A percentile compares a stretch with the other conserved stretches of the same genome.
These are phyloP conservation scores for Cephus pulcher DNA, from an alignment of 2,888 invertebrate genomes.

Conservation along the genomic window DNA sequence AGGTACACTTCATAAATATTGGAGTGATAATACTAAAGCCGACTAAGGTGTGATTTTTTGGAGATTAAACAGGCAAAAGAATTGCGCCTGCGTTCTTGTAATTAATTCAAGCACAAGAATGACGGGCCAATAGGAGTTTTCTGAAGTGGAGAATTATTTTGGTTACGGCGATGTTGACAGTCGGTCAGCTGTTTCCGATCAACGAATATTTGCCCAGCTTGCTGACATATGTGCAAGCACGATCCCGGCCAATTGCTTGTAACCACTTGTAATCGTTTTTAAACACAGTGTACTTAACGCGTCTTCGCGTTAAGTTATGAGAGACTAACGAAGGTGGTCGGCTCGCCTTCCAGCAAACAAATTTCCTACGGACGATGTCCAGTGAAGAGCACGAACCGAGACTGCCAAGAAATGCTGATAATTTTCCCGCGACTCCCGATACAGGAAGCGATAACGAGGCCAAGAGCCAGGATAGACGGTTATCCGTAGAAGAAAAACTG, in stretches of 20 bases:
- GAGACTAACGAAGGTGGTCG: constrained; percentile 26
- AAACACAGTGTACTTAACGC: neutral
- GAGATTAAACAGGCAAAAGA: neutral
- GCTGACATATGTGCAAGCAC: constrained; percentile 14
- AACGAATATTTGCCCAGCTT: constrained; percentile 29
- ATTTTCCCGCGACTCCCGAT: constrained; percentile 27
- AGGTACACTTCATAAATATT: neutral
- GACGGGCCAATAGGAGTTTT: neutral
- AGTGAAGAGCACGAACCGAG: constrained; percentile 47
- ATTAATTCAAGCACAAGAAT: neutral
- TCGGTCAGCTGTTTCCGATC: constrained; percentile 39
- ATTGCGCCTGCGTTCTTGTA: neutral
- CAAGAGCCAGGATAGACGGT: constrained; percentile 25
- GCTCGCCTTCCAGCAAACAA: constrained; percentile 5
- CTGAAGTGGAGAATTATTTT: neutral
- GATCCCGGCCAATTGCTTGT: constrained; percentile 33
- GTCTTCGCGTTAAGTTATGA: constrained; percentile 27
- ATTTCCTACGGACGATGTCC: constrained; percentile 53
- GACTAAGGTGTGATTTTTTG: neutral
- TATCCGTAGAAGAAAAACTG: constrained; percentile 51
- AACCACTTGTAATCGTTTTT: constrained; percentile 36
- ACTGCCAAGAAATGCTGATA: constrained; percentile 58
- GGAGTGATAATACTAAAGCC: neutral
- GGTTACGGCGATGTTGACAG: constrained; percentile 14
- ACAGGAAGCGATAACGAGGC: constrained; percentile 22